phyloP scores from a whole-genome alignment of 2,888 invertebrate species.

The Sepioteuthis lessoniana region DNA sequence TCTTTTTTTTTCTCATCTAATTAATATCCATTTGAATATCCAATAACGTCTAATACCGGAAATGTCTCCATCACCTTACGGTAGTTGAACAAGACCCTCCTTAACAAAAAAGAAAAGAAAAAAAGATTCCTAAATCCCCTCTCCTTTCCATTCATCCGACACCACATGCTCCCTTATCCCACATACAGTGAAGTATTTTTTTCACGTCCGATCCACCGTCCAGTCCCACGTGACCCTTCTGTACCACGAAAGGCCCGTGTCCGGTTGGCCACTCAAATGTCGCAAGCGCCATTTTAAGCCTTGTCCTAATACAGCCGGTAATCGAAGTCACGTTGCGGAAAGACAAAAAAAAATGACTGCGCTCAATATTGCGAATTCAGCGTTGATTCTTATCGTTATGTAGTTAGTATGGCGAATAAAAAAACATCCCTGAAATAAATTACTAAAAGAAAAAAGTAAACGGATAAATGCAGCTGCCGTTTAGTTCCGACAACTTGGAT shows the following conservation, averaged over 20 bases:
- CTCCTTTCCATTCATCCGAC: neutral
- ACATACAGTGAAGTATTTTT: neutral
- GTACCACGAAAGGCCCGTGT: neutral
- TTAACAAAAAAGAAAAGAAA: neutral
- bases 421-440: neutral
- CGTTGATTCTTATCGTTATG: neutral
- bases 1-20: neutral
- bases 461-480: neutral
- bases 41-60: constrained; percentile 17
- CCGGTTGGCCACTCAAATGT: constrained; percentile 33
- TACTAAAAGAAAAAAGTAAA: neutral
- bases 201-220: neutral
- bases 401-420: neutral
- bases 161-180: neutral
- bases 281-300: constrained; percentile 33
- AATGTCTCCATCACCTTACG: neutral
- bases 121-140: neutral
- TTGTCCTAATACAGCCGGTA: neutral
- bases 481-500: neutral
- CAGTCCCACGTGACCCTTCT: neutral
- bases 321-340: neutral
- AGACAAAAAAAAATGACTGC: neutral
- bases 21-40: constrained; percentile 23
- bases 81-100: neutral
- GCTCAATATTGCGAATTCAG: neutral